These are phyloP conservation scores for Leptinotarsa defecta DNA, from an alignment of 1,140 invertebrate species.

Conservation along the genomic window DNA sequence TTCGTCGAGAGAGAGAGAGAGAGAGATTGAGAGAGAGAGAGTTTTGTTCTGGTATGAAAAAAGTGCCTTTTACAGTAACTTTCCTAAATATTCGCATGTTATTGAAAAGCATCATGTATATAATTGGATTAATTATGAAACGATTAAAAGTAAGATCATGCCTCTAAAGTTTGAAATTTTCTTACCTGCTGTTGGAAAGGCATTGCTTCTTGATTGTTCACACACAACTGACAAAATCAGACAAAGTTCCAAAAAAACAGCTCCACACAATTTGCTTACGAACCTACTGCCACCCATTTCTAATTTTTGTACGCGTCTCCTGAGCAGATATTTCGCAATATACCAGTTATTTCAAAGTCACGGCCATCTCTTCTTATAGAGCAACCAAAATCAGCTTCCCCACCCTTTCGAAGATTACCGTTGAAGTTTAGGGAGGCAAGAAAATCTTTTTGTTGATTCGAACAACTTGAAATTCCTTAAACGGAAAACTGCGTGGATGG, in stretches of 20 bases:
- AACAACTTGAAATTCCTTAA: neutral
- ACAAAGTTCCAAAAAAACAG: neutral
- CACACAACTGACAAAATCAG: neutral
- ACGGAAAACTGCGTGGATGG: neutral
- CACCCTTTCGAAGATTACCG: neutral
- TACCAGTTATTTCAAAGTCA: conserved; percentile 23
- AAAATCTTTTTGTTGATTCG: no score
- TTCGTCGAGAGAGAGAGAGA: no score
- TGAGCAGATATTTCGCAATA: conserved; percentile 6
- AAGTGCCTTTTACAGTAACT: no score
- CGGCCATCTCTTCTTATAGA: conserved; percentile 24
- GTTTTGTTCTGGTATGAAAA: no score
- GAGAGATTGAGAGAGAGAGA: no score
- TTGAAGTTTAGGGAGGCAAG: neutral
- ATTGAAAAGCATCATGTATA: neutral
- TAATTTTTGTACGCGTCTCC: neutral
- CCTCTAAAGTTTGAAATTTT: neutral
- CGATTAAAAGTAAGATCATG: no score
- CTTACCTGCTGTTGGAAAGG: neutral
- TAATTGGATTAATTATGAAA: no score
- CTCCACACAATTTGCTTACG: neutral
- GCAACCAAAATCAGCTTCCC: neutral
- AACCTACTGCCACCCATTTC: neutral
- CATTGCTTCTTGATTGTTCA: neutral
- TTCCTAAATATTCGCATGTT: no score